Evolutionary conservation across 2,113 vertebrate species (phyloP), one percentile per base, ranked within the genome.

Genomic region (Argyrosomus japonicus): DNA sequence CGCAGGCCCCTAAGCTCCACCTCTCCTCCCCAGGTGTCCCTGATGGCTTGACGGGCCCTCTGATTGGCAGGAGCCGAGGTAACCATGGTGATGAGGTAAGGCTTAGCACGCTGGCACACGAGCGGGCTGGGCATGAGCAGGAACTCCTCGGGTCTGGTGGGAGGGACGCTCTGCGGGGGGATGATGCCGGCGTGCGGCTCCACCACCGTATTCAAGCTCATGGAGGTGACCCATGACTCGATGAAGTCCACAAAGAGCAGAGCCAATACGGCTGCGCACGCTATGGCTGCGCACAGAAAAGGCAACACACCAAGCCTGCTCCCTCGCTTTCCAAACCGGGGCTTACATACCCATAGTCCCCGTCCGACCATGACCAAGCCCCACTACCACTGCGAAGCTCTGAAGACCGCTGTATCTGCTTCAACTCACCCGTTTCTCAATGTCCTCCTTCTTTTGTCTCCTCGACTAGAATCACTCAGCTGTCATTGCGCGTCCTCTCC

Each of bases 1-100:
- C 94, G 48, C 15, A 90, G 90, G 1, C 95, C 96, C 1, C 69
- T 87, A 5, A 95, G 93, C 68, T 93, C 60, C 0, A 87, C 90
- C 61, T 94, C 92, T 0, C 94, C 92, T 0, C 95, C 97, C 97
- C 97, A 98, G 1, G 95, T 97, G 64, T 94, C 91, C 25, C 97
- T 92, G 85, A 97, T 96, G 25, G 95, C 95, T 43, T 96, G 93
- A 2, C 97, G 95, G 0, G 90, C 94, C 75, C 90, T 85, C 60
- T 83, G 88, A 63, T 98, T 95, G 12, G 83, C 92, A 0, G 96
- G 95, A 0, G 96, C 94, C 0, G 96, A 94, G 54, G 90, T 95
- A 23, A 98, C 96, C 82, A 97, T 88, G 47, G 92, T 93, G 32
- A 98, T 93, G 85, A 98, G 94, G 83, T 95, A 96, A 0, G 95